phyloP scores from a whole-genome alignment of 2,113 vertebrate genomes.

The Carlito syrichta region DNA sequence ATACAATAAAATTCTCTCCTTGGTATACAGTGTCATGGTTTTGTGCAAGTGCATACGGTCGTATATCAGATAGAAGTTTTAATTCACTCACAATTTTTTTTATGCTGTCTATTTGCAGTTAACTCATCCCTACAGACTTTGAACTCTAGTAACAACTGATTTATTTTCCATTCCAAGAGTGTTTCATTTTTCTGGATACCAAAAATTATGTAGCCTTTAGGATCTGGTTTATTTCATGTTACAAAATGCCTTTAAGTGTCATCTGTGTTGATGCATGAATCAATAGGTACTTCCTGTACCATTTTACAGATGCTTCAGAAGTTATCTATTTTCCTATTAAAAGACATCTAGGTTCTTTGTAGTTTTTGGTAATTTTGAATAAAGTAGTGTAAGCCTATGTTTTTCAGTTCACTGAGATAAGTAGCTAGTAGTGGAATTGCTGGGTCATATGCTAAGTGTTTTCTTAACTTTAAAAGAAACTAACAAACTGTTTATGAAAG shows the following conservation, averaged over 20 bases:
- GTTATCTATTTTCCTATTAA: not conserved
- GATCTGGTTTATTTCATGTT: not conserved
- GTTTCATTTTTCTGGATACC: not conserved
- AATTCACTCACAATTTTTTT: not conserved
- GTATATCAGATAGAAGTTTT: not conserved
- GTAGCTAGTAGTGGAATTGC: not conserved
- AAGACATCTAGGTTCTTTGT: not conserved
- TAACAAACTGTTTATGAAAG: not conserved
- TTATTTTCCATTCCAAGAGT: not conserved
- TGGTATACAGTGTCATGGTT: not conserved
- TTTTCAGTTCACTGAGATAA: not conserved
- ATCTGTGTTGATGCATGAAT: not conserved
- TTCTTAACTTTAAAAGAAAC: not conserved
- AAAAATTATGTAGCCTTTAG: not conserved
- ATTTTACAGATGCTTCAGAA: not conserved
- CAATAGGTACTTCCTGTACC: not conserved
- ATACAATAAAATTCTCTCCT: not conserved
- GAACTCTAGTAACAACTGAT: not conserved
- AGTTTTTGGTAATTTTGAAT: not conserved
- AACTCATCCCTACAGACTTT: not conserved
- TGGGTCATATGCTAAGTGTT: not conserved
- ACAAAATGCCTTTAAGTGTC: not conserved
- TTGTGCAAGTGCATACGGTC: not conserved
- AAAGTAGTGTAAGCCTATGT: not conserved
- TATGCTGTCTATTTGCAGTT: not conserved